Evolutionary conservation across 2,888 invertebrate species (phyloP), one percentile per base, ranked within the genome.

Genomic region (Hemicrepidius hirtus): DNA sequence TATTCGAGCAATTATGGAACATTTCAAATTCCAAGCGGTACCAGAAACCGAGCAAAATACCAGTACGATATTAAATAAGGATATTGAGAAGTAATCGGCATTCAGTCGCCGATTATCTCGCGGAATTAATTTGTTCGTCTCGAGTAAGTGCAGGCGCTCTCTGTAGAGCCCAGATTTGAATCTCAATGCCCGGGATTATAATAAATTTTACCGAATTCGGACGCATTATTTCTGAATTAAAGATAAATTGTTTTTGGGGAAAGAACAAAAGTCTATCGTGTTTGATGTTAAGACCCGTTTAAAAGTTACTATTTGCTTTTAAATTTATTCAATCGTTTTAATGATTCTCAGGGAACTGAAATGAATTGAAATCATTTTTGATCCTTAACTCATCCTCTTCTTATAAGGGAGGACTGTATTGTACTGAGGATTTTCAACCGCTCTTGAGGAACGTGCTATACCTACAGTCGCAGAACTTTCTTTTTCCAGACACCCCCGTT

Each of bases 61-160:
- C 73, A 41, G 21, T 50, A 50, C 49, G 64, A 68, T 69, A 69
- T 65, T 65, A 65, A 69, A 68, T 60, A 65, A 72, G 65, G 68
- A 73, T 73, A 73, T 73, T 73, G 73, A 65, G 68, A 71, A 68
- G 70, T 71, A 67, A 74, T 74, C 74, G 70, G 71, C 68, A 74
- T 74, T 74, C 74, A 63, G 68, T 53, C 50, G 49, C 44, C 68
- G 73, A 73, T 73, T 70, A 73, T 70, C 65, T 64, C 63, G 65
- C 67, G 63, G 67, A 71, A 71, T 74, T 74, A 74, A 74, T 74
- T 74, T 71, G 70, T 67, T 50, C 74, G 46, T 49, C 49, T 64
- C 46, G 63, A 64, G 49, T 46, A 69, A 63, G 53, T 53, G 53
- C 55, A n/a, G n/a, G 46, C 32, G 32, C 55, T 60, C 32, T 32